Percentiles rank a stretch among this genome's conserved stretches.
Conservation (phyloP, 2,113 vertebrate species). For the Orycteropus afer region DNA sequence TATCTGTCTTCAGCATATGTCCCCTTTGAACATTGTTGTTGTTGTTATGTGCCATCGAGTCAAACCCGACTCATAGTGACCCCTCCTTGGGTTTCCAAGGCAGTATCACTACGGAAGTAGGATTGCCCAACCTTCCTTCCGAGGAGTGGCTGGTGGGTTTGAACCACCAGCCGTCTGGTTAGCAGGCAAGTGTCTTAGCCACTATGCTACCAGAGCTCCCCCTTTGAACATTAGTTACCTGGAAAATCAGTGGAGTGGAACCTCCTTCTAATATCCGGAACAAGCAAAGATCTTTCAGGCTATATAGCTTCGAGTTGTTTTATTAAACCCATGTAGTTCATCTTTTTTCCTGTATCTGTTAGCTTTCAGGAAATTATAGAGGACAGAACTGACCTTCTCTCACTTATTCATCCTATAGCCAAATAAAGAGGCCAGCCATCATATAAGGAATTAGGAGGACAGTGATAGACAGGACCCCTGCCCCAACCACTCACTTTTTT, state of each 20-base stretch:
- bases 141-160: too few species aligned
- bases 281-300: neutral
- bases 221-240: slow-evolving; percentile 28
- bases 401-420: neutral
- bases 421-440: slow-evolving; percentile 3
- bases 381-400: neutral
- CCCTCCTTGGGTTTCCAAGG: too few species aligned
- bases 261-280: neutral
- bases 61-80: too few species aligned
- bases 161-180: too few species aligned
- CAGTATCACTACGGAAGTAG: too few species aligned
- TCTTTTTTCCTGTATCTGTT: neutral
- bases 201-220: too few species aligned
- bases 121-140: too few species aligned
- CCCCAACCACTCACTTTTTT: too few species aligned
- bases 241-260: neutral
- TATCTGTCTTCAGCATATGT: neutral
- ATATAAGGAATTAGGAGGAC: neutral
- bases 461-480: neutral
- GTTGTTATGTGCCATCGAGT: too few species aligned
- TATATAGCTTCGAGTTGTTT: neutral
- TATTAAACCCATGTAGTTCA: neutral
- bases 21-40: slow-evolving; percentile 27
- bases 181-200: too few species aligned
- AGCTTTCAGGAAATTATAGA: neutral